Base-by-base conservation (phyloP, 2,113 vertebrate genomes). In the Otolemur garnettii region DNA sequence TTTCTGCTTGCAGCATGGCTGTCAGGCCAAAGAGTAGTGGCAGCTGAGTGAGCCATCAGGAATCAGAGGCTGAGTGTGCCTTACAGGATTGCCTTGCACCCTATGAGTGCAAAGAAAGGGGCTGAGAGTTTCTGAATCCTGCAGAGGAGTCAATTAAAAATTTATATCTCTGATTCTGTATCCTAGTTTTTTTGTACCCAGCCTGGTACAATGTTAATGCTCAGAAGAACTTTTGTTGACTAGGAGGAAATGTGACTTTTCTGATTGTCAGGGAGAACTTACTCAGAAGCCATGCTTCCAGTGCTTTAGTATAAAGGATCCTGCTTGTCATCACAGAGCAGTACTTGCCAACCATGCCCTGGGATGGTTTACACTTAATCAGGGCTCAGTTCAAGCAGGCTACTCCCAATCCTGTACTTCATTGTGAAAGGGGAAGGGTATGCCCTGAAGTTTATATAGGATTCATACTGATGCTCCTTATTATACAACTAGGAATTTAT, bases 401-500 rank as follows among this genome's bases (percentile, higher is more conserved):
- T 5, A 9, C 57, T 53, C 24, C 71, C 19, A 57, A n/a, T 30
- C 71, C 13, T 72, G 33, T 15, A 80, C 50, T 87, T 92, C 57
- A 75, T 24, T 21, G 45, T 33, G 75, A n/a, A 30, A 75, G 45
- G 1, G 5, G 53, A 80, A 79, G n/a, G 11, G 13, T 53, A 64
- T 78, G 83, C 19, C 66, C 91, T 75, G 71, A 85, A 35, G 45
- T 95, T 85, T 95, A 57, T 86, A 60, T 77, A 68, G 71, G 38
- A 72, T 96, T 84, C 93, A 81, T 87, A 59, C 21, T 59, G 79
- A 69, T 79, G 83, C 35, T 91, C 45, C 68, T 97, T 53, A 78
- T 87, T 92, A 87, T 6, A 68, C 79, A 92, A 55, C 21, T 53
- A 50, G 60, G 88, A 95, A 80, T 94, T 90, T 92, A 83, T 87